Evolutionary conservation across 2,113 vertebrate species (phyloP).

Genomic region (Pteropus alecto): DNA sequence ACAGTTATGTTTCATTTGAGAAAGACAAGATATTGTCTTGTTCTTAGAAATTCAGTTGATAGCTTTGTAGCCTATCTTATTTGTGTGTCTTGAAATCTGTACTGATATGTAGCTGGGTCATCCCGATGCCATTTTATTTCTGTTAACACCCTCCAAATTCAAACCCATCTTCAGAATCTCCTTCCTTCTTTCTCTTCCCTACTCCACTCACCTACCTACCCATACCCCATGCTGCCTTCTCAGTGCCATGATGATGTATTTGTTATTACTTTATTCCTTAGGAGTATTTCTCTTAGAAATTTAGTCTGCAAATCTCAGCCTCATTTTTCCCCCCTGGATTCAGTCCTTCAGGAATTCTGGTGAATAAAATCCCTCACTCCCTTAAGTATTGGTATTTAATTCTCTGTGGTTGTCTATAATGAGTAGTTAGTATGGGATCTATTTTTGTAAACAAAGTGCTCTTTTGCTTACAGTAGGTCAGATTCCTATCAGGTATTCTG

Average conservation of each 20-base stretch:
- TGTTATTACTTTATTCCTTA: not conserved
- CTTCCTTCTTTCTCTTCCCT: not conserved
- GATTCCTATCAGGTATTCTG: not conserved
- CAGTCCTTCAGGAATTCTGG: not conserved
- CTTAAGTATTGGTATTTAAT: not conserved
- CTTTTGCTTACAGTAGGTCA: not conserved
- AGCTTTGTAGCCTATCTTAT: not conserved
- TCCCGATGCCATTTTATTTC: not conserved
- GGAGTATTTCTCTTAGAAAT: not conserved
- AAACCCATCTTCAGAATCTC: not conserved
- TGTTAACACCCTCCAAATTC: not conserved
- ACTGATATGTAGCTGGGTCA: not conserved
- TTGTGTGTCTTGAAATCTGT: not conserved
- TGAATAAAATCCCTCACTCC: not conserved
- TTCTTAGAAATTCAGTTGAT: not conserved
- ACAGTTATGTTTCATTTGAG: not conserved
- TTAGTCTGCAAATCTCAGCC: not conserved
- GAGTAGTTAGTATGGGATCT: not conserved
- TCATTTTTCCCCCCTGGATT: not conserved
- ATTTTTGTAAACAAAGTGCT: not conserved
- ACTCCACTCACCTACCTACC: not conserved
- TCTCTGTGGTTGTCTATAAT: not conserved
- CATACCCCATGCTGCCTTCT: accelerated
- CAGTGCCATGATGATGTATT: not conserved
- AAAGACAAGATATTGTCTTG: not conserved